phyloP scores from a whole-genome alignment of 1,140 invertebrate genomes.

The Lycorma delicatula region DNA sequence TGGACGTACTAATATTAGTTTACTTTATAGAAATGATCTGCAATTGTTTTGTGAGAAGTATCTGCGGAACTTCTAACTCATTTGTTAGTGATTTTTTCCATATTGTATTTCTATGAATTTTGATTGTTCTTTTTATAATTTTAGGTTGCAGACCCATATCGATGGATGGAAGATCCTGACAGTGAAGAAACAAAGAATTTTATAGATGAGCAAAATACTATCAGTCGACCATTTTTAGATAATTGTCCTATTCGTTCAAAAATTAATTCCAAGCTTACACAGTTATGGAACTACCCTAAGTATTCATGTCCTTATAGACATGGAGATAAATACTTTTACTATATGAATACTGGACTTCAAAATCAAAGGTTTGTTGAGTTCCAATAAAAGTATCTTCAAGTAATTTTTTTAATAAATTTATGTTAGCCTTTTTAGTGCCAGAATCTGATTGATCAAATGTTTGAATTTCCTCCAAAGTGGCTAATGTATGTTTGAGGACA shows the following conservation, averaged over 20 bases:
- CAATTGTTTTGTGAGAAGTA: conserved; percentile 28
- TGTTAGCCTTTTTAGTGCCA: too few relatives aligned
- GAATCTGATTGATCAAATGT: too few relatives aligned
- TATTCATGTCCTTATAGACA: conserved; percentile 77
- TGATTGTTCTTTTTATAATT: conserved; percentile 24
- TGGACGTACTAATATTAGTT: neutral
- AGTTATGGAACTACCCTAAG: conserved; percentile 95
- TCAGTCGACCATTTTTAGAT: conserved; percentile 79
- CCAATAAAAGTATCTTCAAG: too few relatives aligned
- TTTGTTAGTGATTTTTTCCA: neutral
- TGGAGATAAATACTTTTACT: conserved; percentile 86
- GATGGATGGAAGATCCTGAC: conserved; percentile 96
- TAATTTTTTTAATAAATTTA: too few relatives aligned
- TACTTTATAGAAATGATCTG: neutral
- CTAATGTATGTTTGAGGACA: too few relatives aligned
- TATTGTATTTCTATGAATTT: conserved; percentile 23
- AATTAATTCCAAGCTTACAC: conserved; percentile 68
- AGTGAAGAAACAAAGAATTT: conserved; percentile 84
- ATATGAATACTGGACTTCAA: conserved; percentile 90
- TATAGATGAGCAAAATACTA: conserved; percentile 83
- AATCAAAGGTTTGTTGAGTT: conserved; percentile 98
- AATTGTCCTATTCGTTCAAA: conserved; percentile 60
- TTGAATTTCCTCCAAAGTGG: too few relatives aligned
- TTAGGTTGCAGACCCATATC: conserved; percentile 85
- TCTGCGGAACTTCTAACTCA: neutral